Evolutionary conservation across 1,140 invertebrate genomes (phyloP).

Genomic region (Medauroidea extradentata): DNA sequence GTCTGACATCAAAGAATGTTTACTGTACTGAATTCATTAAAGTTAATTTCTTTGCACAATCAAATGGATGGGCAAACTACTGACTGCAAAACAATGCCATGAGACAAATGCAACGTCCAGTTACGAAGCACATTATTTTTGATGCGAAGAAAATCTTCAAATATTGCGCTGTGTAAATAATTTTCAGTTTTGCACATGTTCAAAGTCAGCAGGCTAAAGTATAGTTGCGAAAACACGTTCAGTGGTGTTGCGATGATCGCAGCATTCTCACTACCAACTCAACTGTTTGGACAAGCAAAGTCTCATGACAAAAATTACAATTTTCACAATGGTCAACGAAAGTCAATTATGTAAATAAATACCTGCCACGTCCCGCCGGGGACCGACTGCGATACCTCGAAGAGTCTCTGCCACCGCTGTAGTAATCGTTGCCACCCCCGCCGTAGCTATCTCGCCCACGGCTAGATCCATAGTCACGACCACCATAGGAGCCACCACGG

Average conservation of each 20-base stretch:
- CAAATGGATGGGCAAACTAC: conserved; percentile 1
- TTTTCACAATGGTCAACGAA: neutral
- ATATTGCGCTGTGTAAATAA: neutral
- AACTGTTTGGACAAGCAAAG: neutral
- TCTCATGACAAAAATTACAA: conserved; percentile 2
- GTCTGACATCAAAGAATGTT: too few relatives aligned
- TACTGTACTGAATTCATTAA: too few relatives aligned
- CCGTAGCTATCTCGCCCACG: conserved; percentile 41
- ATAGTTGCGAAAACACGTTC: neutral
- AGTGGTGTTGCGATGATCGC: neutral
- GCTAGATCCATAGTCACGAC: conserved; percentile 25
- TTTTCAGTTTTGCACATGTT: neutral
- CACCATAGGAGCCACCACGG: conserved; percentile 37
- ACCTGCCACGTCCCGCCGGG: conserved; percentile 51
- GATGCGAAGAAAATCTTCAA: neutral
- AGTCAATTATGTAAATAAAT: conserved; percentile 25
- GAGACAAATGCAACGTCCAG: neutral
- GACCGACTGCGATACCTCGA: conserved; percentile 52
- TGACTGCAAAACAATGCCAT: neutral
- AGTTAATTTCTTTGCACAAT: too few relatives aligned
- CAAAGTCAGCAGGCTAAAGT: too few relatives aligned
- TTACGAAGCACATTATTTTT: conserved; percentile 1
- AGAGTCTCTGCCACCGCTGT: conserved; percentile 40
- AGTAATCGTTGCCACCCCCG: conserved; percentile 31
- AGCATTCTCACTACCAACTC: neutral